Evolutionary conservation across 2,113 vertebrate species (phyloP).

Genomic region (Bostrychus sinensis): DNA sequence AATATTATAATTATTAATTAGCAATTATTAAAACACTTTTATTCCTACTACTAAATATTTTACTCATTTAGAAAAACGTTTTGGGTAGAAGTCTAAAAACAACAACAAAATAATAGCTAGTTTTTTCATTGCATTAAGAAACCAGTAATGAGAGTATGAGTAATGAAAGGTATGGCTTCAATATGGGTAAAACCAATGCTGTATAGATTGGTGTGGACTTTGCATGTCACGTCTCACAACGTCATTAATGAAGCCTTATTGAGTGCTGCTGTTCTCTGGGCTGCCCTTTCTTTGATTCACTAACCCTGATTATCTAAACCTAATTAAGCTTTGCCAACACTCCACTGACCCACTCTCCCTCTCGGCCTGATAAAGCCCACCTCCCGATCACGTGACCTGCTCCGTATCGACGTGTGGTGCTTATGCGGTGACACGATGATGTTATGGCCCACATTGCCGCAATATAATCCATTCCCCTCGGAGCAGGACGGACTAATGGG

Average conservation of each 20-base stretch:
- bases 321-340: constrained; percentile 39
- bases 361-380: not conserved
- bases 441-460: constrained; percentile 62
- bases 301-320: constrained; percentile 30
- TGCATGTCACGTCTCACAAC: no score
- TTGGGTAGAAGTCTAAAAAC: no score
- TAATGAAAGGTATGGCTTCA: no score
- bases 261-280: not conserved
- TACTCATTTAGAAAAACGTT: no score
- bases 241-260: not conserved
- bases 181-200: no score
- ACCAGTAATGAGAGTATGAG: no score
- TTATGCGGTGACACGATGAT: constrained; percentile 33
- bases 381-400: constrained; percentile 13
- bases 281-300: constrained; percentile 13
- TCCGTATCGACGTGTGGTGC: constrained; percentile 33
- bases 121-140: no score
- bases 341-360: constrained; percentile 16
- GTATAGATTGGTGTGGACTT: no score
- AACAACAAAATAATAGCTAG: no score
- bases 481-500: constrained; percentile 58
- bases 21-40: no score
- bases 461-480: constrained; percentile 65
- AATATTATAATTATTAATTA: no score
- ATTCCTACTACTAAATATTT: no score